Conservation (phyloP, 2,113 vertebrate genomes). For the Calidris pygmaea region DNA sequence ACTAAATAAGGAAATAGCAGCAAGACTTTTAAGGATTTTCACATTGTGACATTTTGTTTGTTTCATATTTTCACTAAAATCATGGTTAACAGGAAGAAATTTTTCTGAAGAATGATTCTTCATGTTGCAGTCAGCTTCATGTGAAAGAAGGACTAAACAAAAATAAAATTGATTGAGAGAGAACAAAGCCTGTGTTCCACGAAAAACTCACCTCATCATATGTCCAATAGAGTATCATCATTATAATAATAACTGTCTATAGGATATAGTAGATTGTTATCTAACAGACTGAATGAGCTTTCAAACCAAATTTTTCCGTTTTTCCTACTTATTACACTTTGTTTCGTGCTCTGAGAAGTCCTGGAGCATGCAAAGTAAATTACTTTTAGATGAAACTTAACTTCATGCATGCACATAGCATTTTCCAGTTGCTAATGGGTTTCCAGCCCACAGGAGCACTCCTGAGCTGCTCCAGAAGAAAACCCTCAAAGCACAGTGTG, state of each 20-base stretch:
- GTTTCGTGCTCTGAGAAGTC: neutral
- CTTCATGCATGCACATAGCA: neutral
- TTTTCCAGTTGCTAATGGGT: neutral
- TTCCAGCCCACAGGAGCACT: neutral
- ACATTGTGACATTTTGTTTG: neutral
- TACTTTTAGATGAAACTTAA: neutral
- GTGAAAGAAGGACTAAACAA: neutral
- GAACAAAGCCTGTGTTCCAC: neutral
- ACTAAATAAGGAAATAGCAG: neutral
- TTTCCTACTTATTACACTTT: neutral
- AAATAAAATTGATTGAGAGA: neutral
- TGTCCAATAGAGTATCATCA: neutral
- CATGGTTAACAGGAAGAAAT: neutral
- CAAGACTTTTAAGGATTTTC: neutral
- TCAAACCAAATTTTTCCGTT: neutral
- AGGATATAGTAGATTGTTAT: neutral
- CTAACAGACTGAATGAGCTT: neutral
- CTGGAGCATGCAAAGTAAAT: neutral
- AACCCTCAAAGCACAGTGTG: neutral
- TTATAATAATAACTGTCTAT: neutral
- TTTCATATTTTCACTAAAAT: neutral
- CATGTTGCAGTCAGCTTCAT: neutral
- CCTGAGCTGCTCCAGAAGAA: neutral
- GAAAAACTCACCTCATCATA: neutral
- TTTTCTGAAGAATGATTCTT: neutral